phyloP scores from a whole-genome alignment of 2,888 invertebrate genomes.

The Auanema sp. region DNA sequence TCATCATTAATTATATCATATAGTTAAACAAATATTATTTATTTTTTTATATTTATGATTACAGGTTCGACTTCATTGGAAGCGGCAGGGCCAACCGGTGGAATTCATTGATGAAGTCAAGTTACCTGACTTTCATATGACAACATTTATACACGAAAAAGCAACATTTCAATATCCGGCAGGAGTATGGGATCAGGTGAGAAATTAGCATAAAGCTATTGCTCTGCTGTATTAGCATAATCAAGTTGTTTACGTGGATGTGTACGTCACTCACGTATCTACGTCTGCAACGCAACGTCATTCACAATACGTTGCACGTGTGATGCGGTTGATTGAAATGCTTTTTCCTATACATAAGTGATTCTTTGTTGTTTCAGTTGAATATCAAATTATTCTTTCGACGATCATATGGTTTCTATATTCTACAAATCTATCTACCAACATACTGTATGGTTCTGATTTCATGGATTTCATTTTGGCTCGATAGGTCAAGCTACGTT shows the following conservation, averaged over 20 bases:
- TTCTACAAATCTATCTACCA: slow-evolving; percentile 63
- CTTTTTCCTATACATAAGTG: too few relatives aligned
- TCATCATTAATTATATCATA: too few relatives aligned
- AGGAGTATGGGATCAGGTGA: slow-evolving; percentile 63
- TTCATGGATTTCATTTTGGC: slow-evolving; percentile 64
- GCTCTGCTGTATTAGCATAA: background rate
- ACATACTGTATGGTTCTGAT: slow-evolving; percentile 64
- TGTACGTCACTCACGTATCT: background rate
- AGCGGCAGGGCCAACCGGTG: slow-evolving; percentile 53
- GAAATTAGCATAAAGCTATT: background rate
- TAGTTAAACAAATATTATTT: background rate
- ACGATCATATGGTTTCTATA: slow-evolving; percentile 61
- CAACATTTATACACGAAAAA: slow-evolving; percentile 51
- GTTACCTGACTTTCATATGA: slow-evolving; percentile 55
- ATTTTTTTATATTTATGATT: slow-evolving; percentile 9
- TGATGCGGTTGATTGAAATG: too few relatives aligned
- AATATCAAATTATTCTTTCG: slow-evolving; percentile 61
- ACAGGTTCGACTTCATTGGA: slow-evolving; percentile 60
- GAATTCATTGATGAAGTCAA: slow-evolving; percentile 59
- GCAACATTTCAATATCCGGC: slow-evolving; percentile 63
- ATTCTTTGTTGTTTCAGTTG: slow-evolving; percentile 42
- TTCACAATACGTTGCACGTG: slow-evolving; percentile 8
- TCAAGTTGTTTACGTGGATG: slow-evolving; percentile 3
- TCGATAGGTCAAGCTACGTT: slow-evolving; percentile 45
- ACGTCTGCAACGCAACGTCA: slow-evolving; percentile 17